Percentiles rank a stretch among this genome's conserved stretches.
phyloP scores from a whole-genome alignment of 2,797 vertebrate genomes.

The Epinephelus awoara region DNA sequence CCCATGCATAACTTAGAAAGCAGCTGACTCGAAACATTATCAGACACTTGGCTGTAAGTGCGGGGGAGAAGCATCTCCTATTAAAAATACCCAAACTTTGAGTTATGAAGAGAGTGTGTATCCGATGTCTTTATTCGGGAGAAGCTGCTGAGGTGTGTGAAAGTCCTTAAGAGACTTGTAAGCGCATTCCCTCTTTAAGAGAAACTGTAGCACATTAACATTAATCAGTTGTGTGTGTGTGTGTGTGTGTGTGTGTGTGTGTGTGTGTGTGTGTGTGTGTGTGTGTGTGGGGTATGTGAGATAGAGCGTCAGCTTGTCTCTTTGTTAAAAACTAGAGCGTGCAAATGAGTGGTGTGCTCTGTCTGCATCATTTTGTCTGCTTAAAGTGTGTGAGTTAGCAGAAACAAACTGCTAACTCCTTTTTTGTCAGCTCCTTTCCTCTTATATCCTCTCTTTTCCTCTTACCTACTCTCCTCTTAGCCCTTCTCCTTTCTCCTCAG shows the following conservation, averaged over 20 bases:
- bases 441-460: too few species aligned
- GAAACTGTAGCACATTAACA: constrained; percentile 41
- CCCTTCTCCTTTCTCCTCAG: neutral
- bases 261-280: constrained; percentile 18
- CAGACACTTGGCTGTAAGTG: constrained; percentile 36
- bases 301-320: constrained; percentile 43
- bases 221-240: constrained; percentile 41
- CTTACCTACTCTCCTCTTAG: too few species aligned
- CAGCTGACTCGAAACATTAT: constrained; percentile 51
- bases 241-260: constrained; percentile 8
- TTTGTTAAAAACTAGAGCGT: constrained; percentile 66
- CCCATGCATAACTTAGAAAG: constrained; percentile 44
- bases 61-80: constrained; percentile 15
- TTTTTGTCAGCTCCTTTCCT: neutral
- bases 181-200: constrained; percentile 17
- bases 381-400: constrained; percentile 44
- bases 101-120: constrained; percentile 39
- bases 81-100: constrained; percentile 47
- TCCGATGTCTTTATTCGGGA: constrained; percentile 24
- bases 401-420: constrained; percentile 37
- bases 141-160: constrained; percentile 60
- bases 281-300: constrained; percentile 17
- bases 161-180: constrained; percentile 33
- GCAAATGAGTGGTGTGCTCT: constrained; percentile 51
- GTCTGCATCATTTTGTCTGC: constrained; percentile 56